Evolutionary conservation across 2,797 vertebrate species (phyloP), one percentile per base, ranked within the genome.

Genomic region (Clarias fuscus): DNA sequence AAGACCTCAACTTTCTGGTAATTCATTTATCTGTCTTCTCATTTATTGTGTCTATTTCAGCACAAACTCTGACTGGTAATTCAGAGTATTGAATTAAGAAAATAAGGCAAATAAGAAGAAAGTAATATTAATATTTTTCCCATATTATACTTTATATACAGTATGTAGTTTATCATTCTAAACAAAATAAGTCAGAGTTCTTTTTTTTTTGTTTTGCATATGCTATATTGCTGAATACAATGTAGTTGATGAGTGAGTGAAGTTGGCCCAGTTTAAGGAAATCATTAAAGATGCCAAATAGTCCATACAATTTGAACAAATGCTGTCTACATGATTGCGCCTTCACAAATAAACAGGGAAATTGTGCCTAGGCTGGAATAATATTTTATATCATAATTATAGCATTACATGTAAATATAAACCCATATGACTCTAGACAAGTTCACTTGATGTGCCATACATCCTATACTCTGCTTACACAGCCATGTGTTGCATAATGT

Each of bases 1-100:
- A 67, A 67, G 40, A 27, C 40, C 24, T 15, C 79, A 68, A 82
- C 79, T 68, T 82, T 68, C 62, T 82, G 79, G 79, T 82, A 82
- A 82, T 67, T 20, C 0, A 22, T 30, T 67, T 68, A 68, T 67
- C 22, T 30, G 24, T 67, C 5, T 0, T 67, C 40, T 48, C 7
- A 13, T n/a, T 79, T 40, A 62, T 78, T 33, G n/a, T 62, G 18
- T 80, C 22, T 80, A 20, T 77, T 77, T 77, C 7, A 79, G 56
- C 17, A 78, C 75, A 22, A 61, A 24, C 76, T 37, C 30, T 76
- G 37, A 43, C 15, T 17, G 1, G 3, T 33, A 33, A 33, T 33
- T 33, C 33, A 33, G 33, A 33, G 33, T 33, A 33, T 33, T 33
- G 33, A 33, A 33, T 33, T 33, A 33, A 33, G 33, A 33, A 33